A percentile compares a stretch with the other conserved stretches of the same genome.
phyloP scores from a whole-genome alignment of 2,888 invertebrate genomes.

The Acronicta leporina region DNA sequence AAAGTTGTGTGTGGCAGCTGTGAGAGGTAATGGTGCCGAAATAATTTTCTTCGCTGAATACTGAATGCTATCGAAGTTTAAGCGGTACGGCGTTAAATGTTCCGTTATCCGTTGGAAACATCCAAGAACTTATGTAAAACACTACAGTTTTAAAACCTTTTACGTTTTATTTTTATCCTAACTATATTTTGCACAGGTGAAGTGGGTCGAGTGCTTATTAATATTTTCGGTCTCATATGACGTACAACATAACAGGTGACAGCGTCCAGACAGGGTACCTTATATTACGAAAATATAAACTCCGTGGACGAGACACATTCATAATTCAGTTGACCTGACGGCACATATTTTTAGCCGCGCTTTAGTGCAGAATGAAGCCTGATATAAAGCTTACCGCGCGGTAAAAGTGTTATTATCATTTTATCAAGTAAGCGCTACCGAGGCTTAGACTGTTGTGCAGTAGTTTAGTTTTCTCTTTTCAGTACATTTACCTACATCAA shows the following conservation, averaged over 20 bases:
- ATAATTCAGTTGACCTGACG: conserved; percentile 61
- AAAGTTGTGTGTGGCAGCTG: conserved; percentile 74
- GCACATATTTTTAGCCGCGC: conserved; percentile 55
- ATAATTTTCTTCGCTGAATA: conserved; percentile 74
- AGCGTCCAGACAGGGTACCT: conserved; percentile 37
- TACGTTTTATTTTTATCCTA: conserved; percentile 18
- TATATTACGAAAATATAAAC: conserved; percentile 51
- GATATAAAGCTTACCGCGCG: conserved; percentile 22
- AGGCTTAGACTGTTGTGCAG: conserved; percentile 5
- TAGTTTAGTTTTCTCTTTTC: conserved; percentile 12
- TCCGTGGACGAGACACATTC: conserved; percentile 54
- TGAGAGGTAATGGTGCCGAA: conserved; percentile 76
- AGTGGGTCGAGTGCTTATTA: conserved; percentile 27
- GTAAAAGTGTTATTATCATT: conserved; percentile 26
- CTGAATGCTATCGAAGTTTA: conserved; percentile 72
- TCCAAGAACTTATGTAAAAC: conserved; percentile 50
- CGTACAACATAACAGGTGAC: conserved; percentile 29
- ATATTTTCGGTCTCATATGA: conserved; percentile 28
- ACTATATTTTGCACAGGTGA: conserved; percentile 7
- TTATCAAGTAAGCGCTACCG: conserved; percentile 19
- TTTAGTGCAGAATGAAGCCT: conserved; percentile 16
- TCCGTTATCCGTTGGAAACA: conserved; percentile 62
- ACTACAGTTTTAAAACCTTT: conserved; percentile 32
- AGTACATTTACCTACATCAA: not conserved
- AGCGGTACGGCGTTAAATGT: conserved; percentile 68